Evolutionary conservation across 2,113 vertebrate species (phyloP).

Genomic region (Camelus bactrianus): DNA sequence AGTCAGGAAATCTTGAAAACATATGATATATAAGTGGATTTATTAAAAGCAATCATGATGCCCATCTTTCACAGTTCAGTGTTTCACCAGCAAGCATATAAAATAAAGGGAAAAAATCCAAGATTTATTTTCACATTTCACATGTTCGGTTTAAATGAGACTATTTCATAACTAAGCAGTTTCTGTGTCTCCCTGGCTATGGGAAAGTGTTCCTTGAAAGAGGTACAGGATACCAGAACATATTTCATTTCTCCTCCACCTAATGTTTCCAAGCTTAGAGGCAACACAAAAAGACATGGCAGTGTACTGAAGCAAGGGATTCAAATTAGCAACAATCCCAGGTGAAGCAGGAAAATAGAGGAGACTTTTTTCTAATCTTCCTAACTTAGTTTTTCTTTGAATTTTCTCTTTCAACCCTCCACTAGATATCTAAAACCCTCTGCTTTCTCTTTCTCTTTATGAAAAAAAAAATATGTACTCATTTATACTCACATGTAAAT

Average conservation of each 20-base stretch:
- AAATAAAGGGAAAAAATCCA: conserved; percentile 47
- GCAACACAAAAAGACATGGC: neutral
- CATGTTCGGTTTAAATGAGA: conserved; percentile 28
- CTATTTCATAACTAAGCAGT: neutral
- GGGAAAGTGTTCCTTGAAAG: neutral
- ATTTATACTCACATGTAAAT: conserved; percentile 34
- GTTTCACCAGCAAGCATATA: conserved; percentile 59
- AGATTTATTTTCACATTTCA: conserved; percentile 67
- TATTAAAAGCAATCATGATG: conserved; percentile 60
- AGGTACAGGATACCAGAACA: neutral
- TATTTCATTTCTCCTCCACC: neutral
- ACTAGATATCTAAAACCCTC: neutral
- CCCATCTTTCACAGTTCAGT: conserved; percentile 72
- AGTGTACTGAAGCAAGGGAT: neutral
- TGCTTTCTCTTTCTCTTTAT: neutral
- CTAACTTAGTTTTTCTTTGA: neutral
- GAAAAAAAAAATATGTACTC: neutral
- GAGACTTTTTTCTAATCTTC: conserved; percentile 32
- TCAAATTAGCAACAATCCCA: neutral
- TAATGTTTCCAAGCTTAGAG: neutral
- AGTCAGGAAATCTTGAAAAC: conserved; percentile 54
- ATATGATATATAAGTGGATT: conserved; percentile 70
- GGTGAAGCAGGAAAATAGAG: neutral
- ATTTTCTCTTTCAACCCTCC: neutral
- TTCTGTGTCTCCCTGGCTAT: neutral